Conservation (phyloP, 2,113 vertebrate species). For the Terrapene triunguis region DNA sequence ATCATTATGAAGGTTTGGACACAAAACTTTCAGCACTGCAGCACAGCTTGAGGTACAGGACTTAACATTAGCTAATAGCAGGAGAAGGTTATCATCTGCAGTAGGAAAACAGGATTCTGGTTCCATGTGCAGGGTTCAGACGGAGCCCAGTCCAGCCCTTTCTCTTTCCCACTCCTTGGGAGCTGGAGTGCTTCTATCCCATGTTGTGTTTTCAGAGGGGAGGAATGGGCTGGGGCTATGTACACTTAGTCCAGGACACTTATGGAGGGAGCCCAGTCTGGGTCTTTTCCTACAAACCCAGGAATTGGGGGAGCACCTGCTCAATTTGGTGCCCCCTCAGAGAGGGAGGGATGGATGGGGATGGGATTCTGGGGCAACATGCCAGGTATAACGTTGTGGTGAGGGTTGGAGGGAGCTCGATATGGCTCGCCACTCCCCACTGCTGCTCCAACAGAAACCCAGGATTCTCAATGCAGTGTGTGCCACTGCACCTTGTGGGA, state of each 20-base stretch:
- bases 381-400: neutral
- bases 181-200: neutral
- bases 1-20: accelerated
- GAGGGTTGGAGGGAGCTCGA: neutral
- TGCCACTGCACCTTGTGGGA: neutral
- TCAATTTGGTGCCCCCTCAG: neutral
- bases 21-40: neutral
- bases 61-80: neutral
- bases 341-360: neutral
- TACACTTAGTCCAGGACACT: neutral
- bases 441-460: neutral
- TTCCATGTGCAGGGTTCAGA: neutral
- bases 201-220: neutral
- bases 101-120: neutral
- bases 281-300: neutral
- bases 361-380: accelerated
- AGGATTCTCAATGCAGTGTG: accelerated
- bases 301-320: neutral
- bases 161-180: neutral
- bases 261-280: neutral
- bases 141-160: neutral
- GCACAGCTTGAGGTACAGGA: neutral
- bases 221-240: neutral
- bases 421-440: neutral
- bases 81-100: neutral